phyloP scores from a whole-genome alignment of 2,113 vertebrate genomes.

The Platichthys stellatus region DNA sequence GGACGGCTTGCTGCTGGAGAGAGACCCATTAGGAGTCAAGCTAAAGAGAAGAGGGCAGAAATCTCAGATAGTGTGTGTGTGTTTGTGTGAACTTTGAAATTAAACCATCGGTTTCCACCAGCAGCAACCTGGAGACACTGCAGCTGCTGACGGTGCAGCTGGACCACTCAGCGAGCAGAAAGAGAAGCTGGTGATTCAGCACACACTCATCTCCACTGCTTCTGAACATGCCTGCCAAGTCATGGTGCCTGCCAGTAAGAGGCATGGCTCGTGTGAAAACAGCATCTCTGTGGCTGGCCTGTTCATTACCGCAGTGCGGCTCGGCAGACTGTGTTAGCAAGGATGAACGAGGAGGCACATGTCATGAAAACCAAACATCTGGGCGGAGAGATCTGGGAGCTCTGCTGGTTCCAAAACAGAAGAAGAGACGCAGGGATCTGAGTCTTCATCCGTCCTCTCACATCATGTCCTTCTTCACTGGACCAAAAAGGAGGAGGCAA shows the following conservation, averaged over 20 bases:
- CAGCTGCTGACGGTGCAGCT: slow-evolving; percentile 50
- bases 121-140: slow-evolving; percentile 40
- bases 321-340: neutral
- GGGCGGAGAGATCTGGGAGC: neutral
- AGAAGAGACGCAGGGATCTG: slow-evolving; percentile 1
- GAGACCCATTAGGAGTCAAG: slow-evolving; percentile 58
- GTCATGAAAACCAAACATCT: slow-evolving; percentile 32
- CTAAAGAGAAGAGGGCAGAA: slow-evolving; percentile 25
- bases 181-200: slow-evolving; percentile 66
- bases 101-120: slow-evolving; percentile 26
- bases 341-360: neutral
- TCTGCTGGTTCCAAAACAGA: neutral
- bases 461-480: neutral
- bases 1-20: slow-evolving; percentile 9
- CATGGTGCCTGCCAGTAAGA: slow-evolving; percentile 55
- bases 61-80: neutral
- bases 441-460: neutral
- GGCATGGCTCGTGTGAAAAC: slow-evolving; percentile 32
- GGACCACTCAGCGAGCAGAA: slow-evolving; percentile 35
- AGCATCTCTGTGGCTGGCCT: slow-evolving; percentile 39
- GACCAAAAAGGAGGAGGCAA: neutral
- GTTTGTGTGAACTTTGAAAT: neutral
- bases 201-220: slow-evolving; percentile 44
- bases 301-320: slow-evolving; percentile 58
- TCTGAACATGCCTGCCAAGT: slow-evolving; percentile 59